Evolutionary conservation across 2,113 vertebrate species (phyloP).

Genomic region (Vireo altiloquus): DNA sequence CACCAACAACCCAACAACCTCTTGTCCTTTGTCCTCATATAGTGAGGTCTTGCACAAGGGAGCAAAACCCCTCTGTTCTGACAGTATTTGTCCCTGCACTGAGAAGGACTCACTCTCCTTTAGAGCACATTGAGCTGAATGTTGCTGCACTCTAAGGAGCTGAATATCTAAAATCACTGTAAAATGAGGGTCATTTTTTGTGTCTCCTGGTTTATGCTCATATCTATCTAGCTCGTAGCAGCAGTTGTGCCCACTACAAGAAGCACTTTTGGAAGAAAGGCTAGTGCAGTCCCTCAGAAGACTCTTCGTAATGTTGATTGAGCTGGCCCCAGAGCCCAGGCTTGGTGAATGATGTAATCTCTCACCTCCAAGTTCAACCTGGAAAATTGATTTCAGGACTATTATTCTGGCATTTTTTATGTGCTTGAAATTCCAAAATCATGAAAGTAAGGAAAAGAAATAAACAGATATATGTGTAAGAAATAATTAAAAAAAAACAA

Average conservation of each 20-base stretch:
- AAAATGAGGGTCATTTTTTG: background rate
- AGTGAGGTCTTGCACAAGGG: background rate
- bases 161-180: background rate
- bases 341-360: constrained; percentile 27
- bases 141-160: background rate
- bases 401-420: constrained; percentile 12
- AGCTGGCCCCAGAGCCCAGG: background rate
- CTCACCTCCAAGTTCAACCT: constrained; percentile 25
- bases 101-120: background rate
- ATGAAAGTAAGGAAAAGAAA: constrained; percentile 17
- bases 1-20: background rate
- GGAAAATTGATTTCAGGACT: constrained; percentile 33
- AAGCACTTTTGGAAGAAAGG: background rate
- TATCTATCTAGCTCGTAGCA: background rate
- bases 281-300: background rate
- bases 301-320: background rate
- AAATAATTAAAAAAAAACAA: background rate
- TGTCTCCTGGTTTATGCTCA: background rate
- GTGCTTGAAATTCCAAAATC: constrained; percentile 12
- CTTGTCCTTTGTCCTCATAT: background rate
- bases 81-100: background rate
- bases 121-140: background rate
- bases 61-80: background rate
- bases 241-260: background rate
- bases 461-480: background rate